Evolutionary conservation across 2,113 vertebrate genomes (phyloP).

Genomic region (Oryzias melastigma): DNA sequence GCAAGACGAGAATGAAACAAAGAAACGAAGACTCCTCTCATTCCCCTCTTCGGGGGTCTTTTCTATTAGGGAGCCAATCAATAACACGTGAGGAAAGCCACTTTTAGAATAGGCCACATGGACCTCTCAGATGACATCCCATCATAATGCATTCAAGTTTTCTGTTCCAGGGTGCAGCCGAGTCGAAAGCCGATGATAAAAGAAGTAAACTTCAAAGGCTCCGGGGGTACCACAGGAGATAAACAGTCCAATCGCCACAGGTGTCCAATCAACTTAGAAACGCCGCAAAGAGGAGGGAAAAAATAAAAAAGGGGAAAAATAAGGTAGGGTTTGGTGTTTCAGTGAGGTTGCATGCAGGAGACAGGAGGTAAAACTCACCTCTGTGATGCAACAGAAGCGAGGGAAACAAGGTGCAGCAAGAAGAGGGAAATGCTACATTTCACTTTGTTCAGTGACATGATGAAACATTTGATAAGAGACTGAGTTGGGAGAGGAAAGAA

Average conservation of each 20-base stretch:
- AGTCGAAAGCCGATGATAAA: constrained; percentile 24
- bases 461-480: constrained; percentile 66
- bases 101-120: constrained; percentile 58
- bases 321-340: constrained; percentile 39
- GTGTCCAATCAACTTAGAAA: constrained; percentile 23
- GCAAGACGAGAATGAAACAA: constrained; percentile 62
- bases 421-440: constrained; percentile 43
- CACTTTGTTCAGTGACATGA: constrained; percentile 67
- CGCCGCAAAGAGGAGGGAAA: constrained; percentile 7
- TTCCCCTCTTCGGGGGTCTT: constrained; percentile 61
- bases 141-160: constrained; percentile 32
- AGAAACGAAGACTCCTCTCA: constrained; percentile 69
- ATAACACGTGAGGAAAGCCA: constrained; percentile 54
- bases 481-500: constrained; percentile 26
- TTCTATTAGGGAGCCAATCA: constrained; percentile 50
- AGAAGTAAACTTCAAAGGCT: constrained; percentile 22
- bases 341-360: constrained; percentile 55
- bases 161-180: background rate
- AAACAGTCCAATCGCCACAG: constrained; percentile 1
- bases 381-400: constrained; percentile 64
- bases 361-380: constrained; percentile 31
- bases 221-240: constrained; percentile 16
- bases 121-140: constrained; percentile 48
- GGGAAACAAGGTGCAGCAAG: constrained; percentile 33
- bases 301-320: constrained; percentile 11